phyloP scores from a whole-genome alignment of 2,797 vertebrate genomes.

The Periparus ater region DNA sequence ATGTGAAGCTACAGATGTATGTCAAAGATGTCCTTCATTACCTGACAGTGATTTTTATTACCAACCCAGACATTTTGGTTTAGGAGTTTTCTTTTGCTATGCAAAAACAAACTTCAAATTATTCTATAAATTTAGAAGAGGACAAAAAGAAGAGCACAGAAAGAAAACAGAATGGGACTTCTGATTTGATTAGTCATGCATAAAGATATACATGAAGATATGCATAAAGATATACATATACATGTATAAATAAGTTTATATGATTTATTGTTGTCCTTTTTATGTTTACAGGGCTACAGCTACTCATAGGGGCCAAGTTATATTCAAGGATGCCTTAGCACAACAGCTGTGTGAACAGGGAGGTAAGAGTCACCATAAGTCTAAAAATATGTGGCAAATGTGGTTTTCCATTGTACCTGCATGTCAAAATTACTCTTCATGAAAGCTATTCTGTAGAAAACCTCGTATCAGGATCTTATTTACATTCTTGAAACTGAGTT shows the following conservation, averaged over 20 bases:
- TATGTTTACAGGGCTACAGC: constrained; percentile 89
- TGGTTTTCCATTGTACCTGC: background rate
- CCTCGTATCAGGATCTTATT: background rate
- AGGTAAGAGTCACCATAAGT: constrained; percentile 82
- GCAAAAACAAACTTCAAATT: background rate
- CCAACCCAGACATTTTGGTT: background rate
- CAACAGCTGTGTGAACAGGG: constrained; percentile 98
- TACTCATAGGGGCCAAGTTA: constrained; percentile 94
- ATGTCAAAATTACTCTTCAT: background rate
- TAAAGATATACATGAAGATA: background rate
- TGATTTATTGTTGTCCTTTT: constrained; percentile 32
- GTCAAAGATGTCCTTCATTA: background rate
- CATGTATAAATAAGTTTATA: background rate
- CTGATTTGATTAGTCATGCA: background rate
- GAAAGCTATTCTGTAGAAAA: background rate
- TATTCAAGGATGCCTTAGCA: constrained; percentile 98
- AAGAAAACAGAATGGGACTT: background rate
- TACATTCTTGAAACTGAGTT: background rate
- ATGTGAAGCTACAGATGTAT: background rate
- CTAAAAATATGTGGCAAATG: background rate
- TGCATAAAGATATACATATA: background rate
- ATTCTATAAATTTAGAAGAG: background rate
- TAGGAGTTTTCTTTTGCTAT: background rate
- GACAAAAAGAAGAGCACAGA: background rate
- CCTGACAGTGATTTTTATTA: background rate